Evolutionary conservation across 1,140 invertebrate genomes (phyloP).

Genomic region (Drosophila pallidifrons): DNA sequence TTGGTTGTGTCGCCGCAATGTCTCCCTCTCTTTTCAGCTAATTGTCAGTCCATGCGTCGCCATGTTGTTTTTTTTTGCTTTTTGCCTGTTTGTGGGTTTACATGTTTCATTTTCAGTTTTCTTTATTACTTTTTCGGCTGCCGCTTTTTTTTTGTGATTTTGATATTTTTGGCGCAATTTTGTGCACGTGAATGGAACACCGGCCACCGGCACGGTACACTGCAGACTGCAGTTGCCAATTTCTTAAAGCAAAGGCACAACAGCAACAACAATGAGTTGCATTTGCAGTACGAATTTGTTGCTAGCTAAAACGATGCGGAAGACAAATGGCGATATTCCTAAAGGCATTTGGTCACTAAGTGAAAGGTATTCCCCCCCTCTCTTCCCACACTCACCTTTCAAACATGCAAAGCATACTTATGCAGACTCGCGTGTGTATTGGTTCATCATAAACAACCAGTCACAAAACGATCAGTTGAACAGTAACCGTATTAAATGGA

Average conservation of each 20-base stretch:
- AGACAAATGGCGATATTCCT: slow-evolving; percentile 40
- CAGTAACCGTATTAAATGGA: neutral
- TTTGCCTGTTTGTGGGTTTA: slow-evolving; percentile 17
- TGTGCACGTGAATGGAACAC: slow-evolving; percentile 57
- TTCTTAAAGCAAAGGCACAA: neutral
- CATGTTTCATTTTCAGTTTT: slow-evolving; percentile 28
- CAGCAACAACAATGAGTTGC: slow-evolving; percentile 46
- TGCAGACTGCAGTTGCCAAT: slow-evolving; percentile 40
- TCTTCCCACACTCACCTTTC: too few relatives aligned
- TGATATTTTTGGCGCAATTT: slow-evolving; percentile 47
- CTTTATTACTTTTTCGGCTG: slow-evolving; percentile 20
- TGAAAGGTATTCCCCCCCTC: slow-evolving; percentile 32
- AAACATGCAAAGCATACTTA: slow-evolving; percentile 4
- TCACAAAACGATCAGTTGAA: neutral
- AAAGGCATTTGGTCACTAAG: slow-evolving; percentile 50
- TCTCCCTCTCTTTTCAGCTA: slow-evolving; percentile 36
- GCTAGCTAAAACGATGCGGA: slow-evolving; percentile 49
- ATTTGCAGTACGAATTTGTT: slow-evolving; percentile 16
- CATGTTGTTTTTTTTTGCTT: slow-evolving; percentile 26
- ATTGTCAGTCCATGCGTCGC: slow-evolving; percentile 38
- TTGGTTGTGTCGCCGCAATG: slow-evolving; percentile 22
- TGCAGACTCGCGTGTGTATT: neutral
- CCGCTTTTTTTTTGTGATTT: slow-evolving; percentile 8
- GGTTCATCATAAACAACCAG: neutral
- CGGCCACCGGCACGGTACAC: slow-evolving; percentile 41